A percentile compares a stretch with the other conserved stretches of the same genome.
These are phyloP conservation scores for Eubasilissa splendida DNA, from an alignment of 2,888 invertebrate species.

Conservation along the genomic window DNA sequence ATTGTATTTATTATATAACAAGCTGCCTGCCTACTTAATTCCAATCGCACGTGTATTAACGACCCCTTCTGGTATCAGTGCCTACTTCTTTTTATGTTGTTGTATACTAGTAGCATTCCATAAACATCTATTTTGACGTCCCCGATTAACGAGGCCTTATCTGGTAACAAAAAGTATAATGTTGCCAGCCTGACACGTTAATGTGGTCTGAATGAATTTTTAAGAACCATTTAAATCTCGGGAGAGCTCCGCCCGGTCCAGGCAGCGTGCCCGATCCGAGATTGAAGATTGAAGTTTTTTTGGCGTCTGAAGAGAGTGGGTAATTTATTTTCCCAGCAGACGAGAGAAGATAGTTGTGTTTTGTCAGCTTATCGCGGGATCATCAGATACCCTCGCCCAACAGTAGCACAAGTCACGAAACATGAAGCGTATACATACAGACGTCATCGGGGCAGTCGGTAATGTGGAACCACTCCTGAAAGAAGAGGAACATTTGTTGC, in stretches of 20 bases:
- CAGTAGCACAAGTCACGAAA: constrained; percentile 50
- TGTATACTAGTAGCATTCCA: background rate
- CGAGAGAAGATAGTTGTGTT: constrained; percentile 52
- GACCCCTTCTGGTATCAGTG: too few species aligned
- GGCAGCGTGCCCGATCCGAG: constrained; percentile 38
- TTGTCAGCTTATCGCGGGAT: constrained; percentile 51
- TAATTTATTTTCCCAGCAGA: constrained; percentile 53
- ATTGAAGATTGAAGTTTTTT: constrained; percentile 43
- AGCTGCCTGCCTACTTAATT: too few species aligned
- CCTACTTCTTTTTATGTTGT: too few species aligned
- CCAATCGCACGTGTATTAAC: too few species aligned
- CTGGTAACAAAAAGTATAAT: background rate
- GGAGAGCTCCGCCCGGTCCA: constrained; percentile 13
- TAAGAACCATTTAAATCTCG: constrained; percentile 30
- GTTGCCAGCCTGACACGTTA: constrained; percentile 25
- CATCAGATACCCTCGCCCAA: constrained; percentile 42
- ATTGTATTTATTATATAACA: too few species aligned
- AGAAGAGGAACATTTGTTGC: background rate
- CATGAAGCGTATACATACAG: constrained; percentile 22
- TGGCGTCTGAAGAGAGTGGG: constrained; percentile 39
- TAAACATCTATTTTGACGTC: constrained; percentile 22
- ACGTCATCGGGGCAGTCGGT: constrained; percentile 24
- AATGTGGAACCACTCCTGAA: constrained; percentile 4
- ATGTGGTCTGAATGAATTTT: constrained; percentile 37
- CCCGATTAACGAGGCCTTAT: background rate